phyloP scores from a whole-genome alignment of 2,888 invertebrate genomes.

The Spodoptera exigua region DNA sequence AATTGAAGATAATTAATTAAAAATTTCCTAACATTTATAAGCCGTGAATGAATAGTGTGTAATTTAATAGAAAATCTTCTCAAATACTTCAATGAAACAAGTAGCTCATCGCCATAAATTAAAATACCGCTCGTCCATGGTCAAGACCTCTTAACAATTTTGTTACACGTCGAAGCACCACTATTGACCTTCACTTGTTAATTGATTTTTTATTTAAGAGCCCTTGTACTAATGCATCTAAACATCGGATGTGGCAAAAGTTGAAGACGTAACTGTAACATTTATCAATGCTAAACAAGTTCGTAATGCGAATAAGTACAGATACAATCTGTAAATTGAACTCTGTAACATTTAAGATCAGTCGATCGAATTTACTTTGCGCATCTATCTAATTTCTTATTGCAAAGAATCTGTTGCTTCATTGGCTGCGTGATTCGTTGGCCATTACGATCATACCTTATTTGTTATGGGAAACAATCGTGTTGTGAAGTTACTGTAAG shows the following conservation, averaged over 20 bases:
- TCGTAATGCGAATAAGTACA: slow-evolving; percentile 37
- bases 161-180: slow-evolving; percentile 15
- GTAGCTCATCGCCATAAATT: slow-evolving; percentile 4
- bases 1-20: no score
- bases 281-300: slow-evolving; percentile 36
- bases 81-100: slow-evolving; percentile 1
- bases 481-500: slow-evolving; percentile 36
- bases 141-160: slow-evolving; percentile 26
- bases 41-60: no score
- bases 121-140: slow-evolving; percentile 11
- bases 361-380: slow-evolving; percentile 35
- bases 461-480: slow-evolving; percentile 72
- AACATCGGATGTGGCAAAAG: slow-evolving; percentile 3
- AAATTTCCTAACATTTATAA: no score
- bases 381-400: slow-evolving; percentile 51
- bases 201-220: slow-evolving; percentile 34
- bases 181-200: slow-evolving; percentile 26
- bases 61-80: neutral
- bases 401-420: slow-evolving; percentile 61
- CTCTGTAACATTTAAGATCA: slow-evolving; percentile 40
- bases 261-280: slow-evolving; percentile 18
- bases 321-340: slow-evolving; percentile 43
- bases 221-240: slow-evolving; percentile 12
- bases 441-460: slow-evolving; percentile 61
- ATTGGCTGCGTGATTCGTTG: slow-evolving; percentile 61